Evolutionary conservation across 2,797 vertebrate species (phyloP), one percentile per base, ranked within the genome.

Genomic region (Lepidocolaptes lacrymiger): DNA sequence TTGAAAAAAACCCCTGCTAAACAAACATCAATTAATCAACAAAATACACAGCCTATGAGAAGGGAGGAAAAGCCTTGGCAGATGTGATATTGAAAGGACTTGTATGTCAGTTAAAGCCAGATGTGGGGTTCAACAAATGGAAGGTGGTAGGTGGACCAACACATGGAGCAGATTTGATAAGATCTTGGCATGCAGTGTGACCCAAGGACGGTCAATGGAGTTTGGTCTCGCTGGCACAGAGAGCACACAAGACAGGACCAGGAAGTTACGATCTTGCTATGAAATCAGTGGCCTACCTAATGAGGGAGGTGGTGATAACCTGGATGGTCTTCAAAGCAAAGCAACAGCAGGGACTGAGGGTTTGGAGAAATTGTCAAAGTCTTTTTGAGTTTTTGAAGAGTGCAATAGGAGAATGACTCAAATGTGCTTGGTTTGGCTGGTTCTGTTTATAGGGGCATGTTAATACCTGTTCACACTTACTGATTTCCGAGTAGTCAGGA

Each of bases 1-100:
- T 91, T 69, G 76, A 37, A 41, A 48, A 84, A 83, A 79, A 19
- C 0, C 3, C 17, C 32, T 1, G 2, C 84, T 84, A 93, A 96
- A 81, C 83, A 94, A 95, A 95, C 55, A 79, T 24, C 26, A 74
- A 55, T 93, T 91, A 91, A 91, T 90, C 88, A 84, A 90, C 13
- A 1, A 94, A 93, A 90, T 26, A 76, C 39, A 63, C 30, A 76
- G 56, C 48, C 77, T 64, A 23, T 77, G 59, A 67, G 88, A 91
- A 87, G 32, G 32, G n/a, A 94, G 21, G 19, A 76, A 59, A 75
- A 85, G 14, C n/a, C 24, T 88, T 69, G 77, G 67, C 74, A 88
- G 91, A 91, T 62, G 82, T 67, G 34, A 56, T 91, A 72, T 8
- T 73, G 59, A 88, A 76, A 90, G 67, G 72, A 84, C 30, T 67